Base-by-base conservation (phyloP, 2,888 invertebrate species). In the Ommatoiulus sabulosus region DNA sequence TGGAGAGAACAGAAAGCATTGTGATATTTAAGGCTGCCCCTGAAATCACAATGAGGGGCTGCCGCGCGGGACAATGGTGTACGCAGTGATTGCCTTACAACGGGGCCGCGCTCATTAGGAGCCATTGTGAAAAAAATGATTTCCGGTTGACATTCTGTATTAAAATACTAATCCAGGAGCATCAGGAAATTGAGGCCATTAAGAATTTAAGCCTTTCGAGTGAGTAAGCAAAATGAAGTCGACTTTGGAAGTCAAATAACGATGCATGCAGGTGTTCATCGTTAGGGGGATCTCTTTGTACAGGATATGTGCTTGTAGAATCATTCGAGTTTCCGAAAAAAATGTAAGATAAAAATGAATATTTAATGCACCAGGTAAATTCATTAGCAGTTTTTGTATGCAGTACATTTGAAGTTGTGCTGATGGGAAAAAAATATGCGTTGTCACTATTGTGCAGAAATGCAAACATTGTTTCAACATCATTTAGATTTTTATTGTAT, bases 21-120 rank as follows among this genome's bases (percentile, higher is more conserved):
- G 80, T 80, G 80, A 80, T 80, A 80, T 80, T 80, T 80, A 80
- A 12, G 80, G 10, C 12, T 80, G 35, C 12, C 80, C 80, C 80
- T 80, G 35, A 80, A 80, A 35, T 12, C 80, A 35, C 12, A 72
- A 72, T 72, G 35, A 24, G 72, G 20, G 72, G 72, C 5, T 24
- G 8, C 24, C 3, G 0, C 0, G 15, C 24, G 72, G 72, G 20
- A 24, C 72, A 72, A 72, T 24, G 3, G 24, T 7, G 72, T 0
- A 72, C 24, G 20, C 72, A 24, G 72, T 72, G 72, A 72, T 72
- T 72, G 72, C 72, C 80, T 35, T 35, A 35, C 12, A 80, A 35
- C 12, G 35, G 80, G 80, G 80, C 35, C 24, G 80, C 35, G 80
- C 80, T 80, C 80, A 80, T 80, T 80, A 80, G 24, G 35, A 3